Conservation (phyloP, 1,140 invertebrate species). For the Nomia melanderi region DNA sequence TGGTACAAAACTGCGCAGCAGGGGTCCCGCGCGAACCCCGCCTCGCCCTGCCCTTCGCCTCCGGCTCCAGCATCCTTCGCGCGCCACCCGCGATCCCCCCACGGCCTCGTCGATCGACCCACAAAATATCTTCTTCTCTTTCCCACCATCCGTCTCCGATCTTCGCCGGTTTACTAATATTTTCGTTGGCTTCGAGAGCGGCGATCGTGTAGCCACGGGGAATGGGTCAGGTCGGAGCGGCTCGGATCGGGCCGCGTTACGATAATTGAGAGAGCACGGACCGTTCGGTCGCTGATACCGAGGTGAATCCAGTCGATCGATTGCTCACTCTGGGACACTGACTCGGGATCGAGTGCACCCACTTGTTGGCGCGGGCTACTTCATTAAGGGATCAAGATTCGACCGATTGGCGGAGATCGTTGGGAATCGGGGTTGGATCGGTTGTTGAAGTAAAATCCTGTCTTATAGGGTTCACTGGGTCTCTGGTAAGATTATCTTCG, state of each 20-base stretch:
- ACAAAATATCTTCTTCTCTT: constrained; percentile 52
- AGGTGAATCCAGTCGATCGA: constrained; percentile 29
- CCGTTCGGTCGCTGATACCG: constrained; percentile 34
- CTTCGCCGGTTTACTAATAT: constrained; percentile 61
- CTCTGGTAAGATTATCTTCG: too few species aligned
- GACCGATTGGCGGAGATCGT: neutral
- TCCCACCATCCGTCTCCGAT: constrained; percentile 24
- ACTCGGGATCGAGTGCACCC: constrained; percentile 14
- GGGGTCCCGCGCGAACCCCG: constrained; percentile 67
- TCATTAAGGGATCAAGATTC: constrained; percentile 14
- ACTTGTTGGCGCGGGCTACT: constrained; percentile 47
- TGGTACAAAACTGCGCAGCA: constrained; percentile 73
- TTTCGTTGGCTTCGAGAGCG: constrained; percentile 45
- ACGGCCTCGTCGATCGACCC: constrained; percentile 40
- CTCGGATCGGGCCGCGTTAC: neutral
- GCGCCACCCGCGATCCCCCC: constrained; percentile 3
- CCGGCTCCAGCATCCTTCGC: constrained; percentile 36
- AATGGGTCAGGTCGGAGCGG: neutral
- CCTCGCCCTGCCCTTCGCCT: neutral
- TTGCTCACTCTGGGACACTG: neutral
- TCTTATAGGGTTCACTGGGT: too few species aligned
- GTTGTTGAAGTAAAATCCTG: too few species aligned
- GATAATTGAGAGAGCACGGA: constrained; percentile 51
- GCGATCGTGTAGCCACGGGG: constrained; percentile 30
- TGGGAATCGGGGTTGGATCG: neutral